phyloP scores from a whole-genome alignment of 2,888 invertebrate species.

The Thera britannica region DNA sequence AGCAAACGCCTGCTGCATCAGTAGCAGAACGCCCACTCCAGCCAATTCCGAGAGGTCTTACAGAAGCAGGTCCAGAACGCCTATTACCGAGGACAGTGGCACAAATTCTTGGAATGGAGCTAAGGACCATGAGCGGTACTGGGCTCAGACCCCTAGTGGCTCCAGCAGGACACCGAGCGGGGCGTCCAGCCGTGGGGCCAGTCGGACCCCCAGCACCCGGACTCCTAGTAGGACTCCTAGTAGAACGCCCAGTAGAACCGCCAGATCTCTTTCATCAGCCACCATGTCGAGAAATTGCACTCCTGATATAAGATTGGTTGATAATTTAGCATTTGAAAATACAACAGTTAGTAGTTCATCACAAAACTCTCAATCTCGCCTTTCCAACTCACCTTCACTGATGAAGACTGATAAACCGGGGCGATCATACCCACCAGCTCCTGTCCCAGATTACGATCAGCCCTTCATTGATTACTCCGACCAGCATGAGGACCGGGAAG shows the following conservation, averaged over 20 bases:
- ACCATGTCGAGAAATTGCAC: slow-evolving; percentile 63
- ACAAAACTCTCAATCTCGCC: slow-evolving; percentile 45
- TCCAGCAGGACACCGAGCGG: slow-evolving; percentile 50
- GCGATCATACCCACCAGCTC: slow-evolving; percentile 58
- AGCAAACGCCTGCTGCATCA: slow-evolving; percentile 65
- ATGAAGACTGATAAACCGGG: slow-evolving; percentile 70
- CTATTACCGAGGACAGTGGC: slow-evolving; percentile 66
- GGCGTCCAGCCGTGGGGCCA: slow-evolving; percentile 41
- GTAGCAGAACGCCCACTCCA: slow-evolving; percentile 74
- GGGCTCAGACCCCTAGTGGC: slow-evolving; percentile 73
- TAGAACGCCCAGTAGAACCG: slow-evolving; percentile 68
- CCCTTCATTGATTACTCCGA: slow-evolving; percentile 70
- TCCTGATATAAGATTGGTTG: slow-evolving; percentile 66
- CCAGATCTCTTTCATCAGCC: slow-evolving; percentile 59
- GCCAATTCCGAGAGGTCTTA: slow-evolving; percentile 72
- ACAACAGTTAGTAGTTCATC: slow-evolving; percentile 48
- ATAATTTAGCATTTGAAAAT: slow-evolving; percentile 64
- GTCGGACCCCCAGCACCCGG: slow-evolving; percentile 62
- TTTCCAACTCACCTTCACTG: slow-evolving; percentile 56
- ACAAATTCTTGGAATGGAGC: slow-evolving; percentile 60
- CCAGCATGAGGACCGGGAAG: slow-evolving; percentile 71
- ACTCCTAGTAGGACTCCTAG: slow-evolving; percentile 69
- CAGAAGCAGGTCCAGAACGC: slow-evolving; percentile 72
- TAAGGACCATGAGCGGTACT: slow-evolving; percentile 73
- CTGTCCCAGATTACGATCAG: slow-evolving; percentile 63